phyloP scores from a whole-genome alignment of 2,797 vertebrate genomes.

The Fundulus diaphanus region DNA sequence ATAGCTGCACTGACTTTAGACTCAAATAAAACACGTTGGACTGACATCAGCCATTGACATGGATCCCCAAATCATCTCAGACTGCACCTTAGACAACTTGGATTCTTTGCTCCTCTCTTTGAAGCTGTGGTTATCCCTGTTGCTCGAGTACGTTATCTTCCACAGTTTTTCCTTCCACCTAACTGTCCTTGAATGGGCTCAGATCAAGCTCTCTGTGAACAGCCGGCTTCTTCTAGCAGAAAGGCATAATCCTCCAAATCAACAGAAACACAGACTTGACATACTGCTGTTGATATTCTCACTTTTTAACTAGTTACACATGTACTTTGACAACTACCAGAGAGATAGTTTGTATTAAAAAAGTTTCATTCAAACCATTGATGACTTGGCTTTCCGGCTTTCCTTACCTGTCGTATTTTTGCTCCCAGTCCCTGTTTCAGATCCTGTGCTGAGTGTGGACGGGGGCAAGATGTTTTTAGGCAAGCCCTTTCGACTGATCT shows the following conservation, averaged over 20 bases:
- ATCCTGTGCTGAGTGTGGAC: slow-evolving; percentile 61
- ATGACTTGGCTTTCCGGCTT: background rate
- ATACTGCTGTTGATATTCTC: background rate
- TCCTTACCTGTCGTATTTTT: slow-evolving; percentile 7
- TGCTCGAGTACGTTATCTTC: too few species aligned
- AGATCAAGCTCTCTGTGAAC: too few species aligned
- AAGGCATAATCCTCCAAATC: too few species aligned
- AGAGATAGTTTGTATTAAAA: background rate
- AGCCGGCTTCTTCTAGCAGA: too few species aligned
- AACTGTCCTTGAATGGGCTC: too few species aligned
- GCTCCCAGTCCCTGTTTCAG: slow-evolving; percentile 71
- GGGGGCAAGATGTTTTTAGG: slow-evolving; percentile 70
- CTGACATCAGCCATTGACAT: background rate
- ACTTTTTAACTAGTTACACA: background rate
- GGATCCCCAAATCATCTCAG: background rate
- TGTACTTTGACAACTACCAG: background rate
- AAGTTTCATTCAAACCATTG: background rate
- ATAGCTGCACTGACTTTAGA: background rate
- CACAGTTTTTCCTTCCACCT: too few species aligned
- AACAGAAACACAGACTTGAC: too few species aligned
- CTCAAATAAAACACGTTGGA: background rate
- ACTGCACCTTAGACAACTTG: background rate
- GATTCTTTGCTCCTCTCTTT: background rate
- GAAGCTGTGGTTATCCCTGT: too few species aligned
- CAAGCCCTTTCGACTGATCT: slow-evolving; percentile 70